Percentiles rank a stretch among this genome's conserved stretches.
Evolutionary conservation across 2,888 invertebrate genomes (phyloP).

Genomic region (Eupithecia exiguata): DNA sequence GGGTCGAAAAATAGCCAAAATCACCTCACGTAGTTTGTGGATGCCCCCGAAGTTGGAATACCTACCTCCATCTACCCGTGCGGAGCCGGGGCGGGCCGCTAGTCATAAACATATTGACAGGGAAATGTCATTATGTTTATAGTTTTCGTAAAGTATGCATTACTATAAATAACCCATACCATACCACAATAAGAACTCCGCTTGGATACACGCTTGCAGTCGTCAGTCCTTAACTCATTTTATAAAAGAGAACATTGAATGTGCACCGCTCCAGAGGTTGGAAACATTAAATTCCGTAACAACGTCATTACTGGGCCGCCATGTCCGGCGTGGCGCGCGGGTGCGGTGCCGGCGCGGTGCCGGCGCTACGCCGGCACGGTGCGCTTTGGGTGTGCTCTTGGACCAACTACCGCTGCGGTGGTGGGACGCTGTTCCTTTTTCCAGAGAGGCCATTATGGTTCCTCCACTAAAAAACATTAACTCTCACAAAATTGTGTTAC

Average conservation of each 20-base stretch:
- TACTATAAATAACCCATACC: background rate
- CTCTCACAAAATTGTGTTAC: background rate
- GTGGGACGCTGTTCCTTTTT: constrained; percentile 17
- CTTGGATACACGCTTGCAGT: background rate
- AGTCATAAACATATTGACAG: no score
- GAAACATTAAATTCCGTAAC: background rate
- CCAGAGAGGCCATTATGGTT: constrained; percentile 14
- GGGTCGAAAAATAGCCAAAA: no score
- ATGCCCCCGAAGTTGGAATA: no score
- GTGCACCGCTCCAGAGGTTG: constrained; percentile 8
- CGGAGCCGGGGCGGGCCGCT: no score
- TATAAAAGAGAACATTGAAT: constrained; percentile 6
- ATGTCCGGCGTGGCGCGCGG: background rate
- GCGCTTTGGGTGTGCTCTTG: constrained; percentile 26
- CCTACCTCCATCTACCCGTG: no score
- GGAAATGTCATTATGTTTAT: no score
- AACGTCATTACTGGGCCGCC: constrained; percentile 23
- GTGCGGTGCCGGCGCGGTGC: background rate
- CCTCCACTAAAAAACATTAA: background rate
- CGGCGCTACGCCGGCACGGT: constrained; percentile 10
- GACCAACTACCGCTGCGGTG: background rate
- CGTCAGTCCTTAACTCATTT: background rate
- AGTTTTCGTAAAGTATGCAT: background rate
- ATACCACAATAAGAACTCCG: background rate
- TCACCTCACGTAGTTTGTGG: no score